A percentile compares a stretch with the other conserved stretches of the same genome.
phyloP scores from a whole-genome alignment of 2,888 invertebrate genomes.

The Ptycholaimellus sp. region DNA sequence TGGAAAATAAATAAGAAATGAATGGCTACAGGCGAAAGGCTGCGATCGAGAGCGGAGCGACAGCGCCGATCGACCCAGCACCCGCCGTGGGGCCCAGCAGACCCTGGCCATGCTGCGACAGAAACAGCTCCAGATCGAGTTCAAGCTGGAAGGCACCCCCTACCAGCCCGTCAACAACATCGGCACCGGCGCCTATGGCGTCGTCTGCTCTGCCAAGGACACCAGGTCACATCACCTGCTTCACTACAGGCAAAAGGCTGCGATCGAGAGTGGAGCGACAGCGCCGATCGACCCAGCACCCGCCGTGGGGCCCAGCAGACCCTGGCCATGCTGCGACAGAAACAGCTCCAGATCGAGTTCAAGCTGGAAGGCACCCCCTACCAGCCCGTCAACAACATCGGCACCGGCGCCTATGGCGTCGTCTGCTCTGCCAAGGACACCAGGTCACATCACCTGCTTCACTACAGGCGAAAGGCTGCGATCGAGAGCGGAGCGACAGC shows the following conservation, averaged over 20 bases:
- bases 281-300: too few species aligned
- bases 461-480: neutral
- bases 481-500: too few species aligned
- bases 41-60: too few species aligned
- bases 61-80: too few species aligned
- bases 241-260: neutral
- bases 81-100: too few species aligned
- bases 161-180: slow-evolving; percentile 15
- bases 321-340: neutral
- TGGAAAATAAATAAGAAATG: too few species aligned
- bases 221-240: slow-evolving; percentile 20
- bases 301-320: too few species aligned
- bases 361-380: slow-evolving; percentile 27
- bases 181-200: slow-evolving; percentile 31
- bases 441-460: slow-evolving; percentile 19
- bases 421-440: slow-evolving; percentile 22
- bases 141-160: slow-evolving; percentile 27
- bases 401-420: slow-evolving; percentile 31
- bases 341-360: slow-evolving; percentile 25
- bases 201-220: slow-evolving; percentile 24
- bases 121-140: slow-evolving; percentile 22
- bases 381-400: slow-evolving; percentile 14
- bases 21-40: too few species aligned
- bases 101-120: neutral
- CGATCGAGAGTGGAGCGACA: too few species aligned